A percentile compares a stretch with the other conserved stretches of the same genome.
phyloP scores from a whole-genome alignment of 2,797 vertebrate genomes.

The Hippoglossus hippoglossus region DNA sequence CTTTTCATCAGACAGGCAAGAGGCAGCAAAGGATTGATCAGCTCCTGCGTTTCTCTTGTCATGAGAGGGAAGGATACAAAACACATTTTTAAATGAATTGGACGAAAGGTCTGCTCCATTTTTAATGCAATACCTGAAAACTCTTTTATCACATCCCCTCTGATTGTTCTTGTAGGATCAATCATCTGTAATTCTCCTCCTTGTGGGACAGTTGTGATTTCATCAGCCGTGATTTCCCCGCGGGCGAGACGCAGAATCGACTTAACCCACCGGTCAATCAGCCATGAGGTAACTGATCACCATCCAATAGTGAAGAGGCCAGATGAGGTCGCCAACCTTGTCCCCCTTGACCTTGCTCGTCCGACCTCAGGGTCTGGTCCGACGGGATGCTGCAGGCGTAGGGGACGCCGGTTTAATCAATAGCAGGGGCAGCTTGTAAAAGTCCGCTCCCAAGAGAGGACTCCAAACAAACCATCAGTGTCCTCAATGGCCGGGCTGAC shows the following conservation, averaged over 20 bases:
- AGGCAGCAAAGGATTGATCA: neutral
- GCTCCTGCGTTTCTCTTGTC: neutral
- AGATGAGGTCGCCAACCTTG: constrained; percentile 59
- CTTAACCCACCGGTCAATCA: constrained; percentile 63
- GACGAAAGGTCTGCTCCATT: neutral
- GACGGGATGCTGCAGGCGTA: constrained; percentile 67
- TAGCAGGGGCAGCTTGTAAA: constrained; percentile 33
- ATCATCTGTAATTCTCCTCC: constrained; percentile 24
- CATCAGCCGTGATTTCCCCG: constrained; percentile 66
- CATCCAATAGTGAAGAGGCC: constrained; percentile 56
- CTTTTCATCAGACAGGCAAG: no score
- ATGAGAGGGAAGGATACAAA: no score
- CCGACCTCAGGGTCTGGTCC: constrained; percentile 59
- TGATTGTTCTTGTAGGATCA: constrained; percentile 20
- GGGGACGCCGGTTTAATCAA: constrained; percentile 67
- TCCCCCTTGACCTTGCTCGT: constrained; percentile 51
- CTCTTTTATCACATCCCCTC: constrained; percentile 8
- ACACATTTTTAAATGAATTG: neutral
- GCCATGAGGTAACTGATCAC: constrained; percentile 61
- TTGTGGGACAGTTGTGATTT: constrained; percentile 48
- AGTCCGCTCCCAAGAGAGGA: constrained; percentile 52
- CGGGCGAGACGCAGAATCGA: constrained; percentile 48
- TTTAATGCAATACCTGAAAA: constrained; percentile 23
- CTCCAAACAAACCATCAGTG: constrained; percentile 39
- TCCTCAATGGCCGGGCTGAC: constrained; percentile 44